Conservation (phyloP, 2,888 invertebrate species). For the Rhagonycha lutea region DNA sequence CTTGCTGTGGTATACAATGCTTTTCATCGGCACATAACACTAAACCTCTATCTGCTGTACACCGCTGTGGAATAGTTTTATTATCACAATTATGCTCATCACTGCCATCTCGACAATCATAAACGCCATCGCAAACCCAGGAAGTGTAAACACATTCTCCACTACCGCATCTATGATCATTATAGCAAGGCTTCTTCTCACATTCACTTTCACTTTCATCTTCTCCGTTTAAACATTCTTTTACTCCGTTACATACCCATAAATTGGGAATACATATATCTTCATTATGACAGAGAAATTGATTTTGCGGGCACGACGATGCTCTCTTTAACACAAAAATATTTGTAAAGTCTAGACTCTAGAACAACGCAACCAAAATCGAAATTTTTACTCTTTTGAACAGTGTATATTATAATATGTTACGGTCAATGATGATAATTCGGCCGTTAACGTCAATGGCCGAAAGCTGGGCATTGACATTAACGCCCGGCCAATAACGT, state of each 20-base stretch:
- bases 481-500: too few species aligned
- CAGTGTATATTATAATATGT: too few species aligned
- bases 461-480: too few species aligned
- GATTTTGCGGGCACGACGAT: neutral
- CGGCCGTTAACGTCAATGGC: too few species aligned
- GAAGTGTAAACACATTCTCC: conserved; percentile 20
- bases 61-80: conserved; percentile 43
- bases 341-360: too few species aligned
- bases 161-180: neutral
- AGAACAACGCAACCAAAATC: too few species aligned
- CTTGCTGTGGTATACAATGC: conserved; percentile 58
- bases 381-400: too few species aligned
- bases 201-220: conserved; percentile 51
- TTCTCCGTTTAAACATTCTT: conserved; percentile 52
- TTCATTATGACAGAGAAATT: conserved; percentile 39
- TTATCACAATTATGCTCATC: conserved; percentile 69
- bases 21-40: conserved; percentile 60
- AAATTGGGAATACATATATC: conserved; percentile 42
- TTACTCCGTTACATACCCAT: conserved; percentile 52
- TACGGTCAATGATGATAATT: too few species aligned
- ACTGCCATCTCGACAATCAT: conserved; percentile 75
- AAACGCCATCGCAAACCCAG: conserved; percentile 72
- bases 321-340: neutral
- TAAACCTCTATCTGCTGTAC: conserved; percentile 56
- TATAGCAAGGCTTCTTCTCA: neutral